Percentiles rank a stretch among this genome's conserved stretches.
phyloP scores from a whole-genome alignment of 2,888 invertebrate species.

The Monoplex corrugatus region DNA sequence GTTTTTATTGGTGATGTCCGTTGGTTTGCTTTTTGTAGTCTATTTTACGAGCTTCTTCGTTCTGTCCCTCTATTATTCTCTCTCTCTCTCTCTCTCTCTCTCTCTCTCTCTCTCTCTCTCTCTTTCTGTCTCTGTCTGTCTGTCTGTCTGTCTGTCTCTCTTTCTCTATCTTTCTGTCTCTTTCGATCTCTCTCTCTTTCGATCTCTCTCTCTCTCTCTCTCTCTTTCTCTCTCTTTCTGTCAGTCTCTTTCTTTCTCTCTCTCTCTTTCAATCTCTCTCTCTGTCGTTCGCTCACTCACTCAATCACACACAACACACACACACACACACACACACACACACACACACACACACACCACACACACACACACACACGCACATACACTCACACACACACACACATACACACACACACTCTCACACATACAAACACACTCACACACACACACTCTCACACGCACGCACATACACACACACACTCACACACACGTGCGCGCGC shows the following conservation, averaged over 20 bases:
- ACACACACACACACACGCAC: slow-evolving; percentile 15
- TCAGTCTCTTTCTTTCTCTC: not conserved
- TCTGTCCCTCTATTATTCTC: not conserved
- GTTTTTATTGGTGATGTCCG: too few species aligned
- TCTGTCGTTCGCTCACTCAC: not conserved
- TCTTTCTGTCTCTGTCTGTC: not conserved
- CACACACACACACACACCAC: not conserved
- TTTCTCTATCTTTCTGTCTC: not conserved
- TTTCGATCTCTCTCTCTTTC: not conserved
- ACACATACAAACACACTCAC: too few species aligned
- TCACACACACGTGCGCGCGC: too few species aligned
- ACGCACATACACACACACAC: not conserved
- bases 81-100: not conserved
- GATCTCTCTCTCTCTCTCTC: not conserved
- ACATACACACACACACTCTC: not conserved
- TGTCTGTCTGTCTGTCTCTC: slow-evolving; percentile 22
- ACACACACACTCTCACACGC: not conserved
- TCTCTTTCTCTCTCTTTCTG: not conserved
- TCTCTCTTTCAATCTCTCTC: not conserved
- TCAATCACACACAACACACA: not conserved
- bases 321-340: not conserved
- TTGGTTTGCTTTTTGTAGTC: too few species aligned
- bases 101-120: not conserved
- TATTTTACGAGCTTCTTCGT: too few species aligned
- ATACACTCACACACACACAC: slow-evolving; percentile 10